Evolutionary conservation across 2,888 invertebrate genomes (phyloP).

Genomic region (Cinara cedri): DNA sequence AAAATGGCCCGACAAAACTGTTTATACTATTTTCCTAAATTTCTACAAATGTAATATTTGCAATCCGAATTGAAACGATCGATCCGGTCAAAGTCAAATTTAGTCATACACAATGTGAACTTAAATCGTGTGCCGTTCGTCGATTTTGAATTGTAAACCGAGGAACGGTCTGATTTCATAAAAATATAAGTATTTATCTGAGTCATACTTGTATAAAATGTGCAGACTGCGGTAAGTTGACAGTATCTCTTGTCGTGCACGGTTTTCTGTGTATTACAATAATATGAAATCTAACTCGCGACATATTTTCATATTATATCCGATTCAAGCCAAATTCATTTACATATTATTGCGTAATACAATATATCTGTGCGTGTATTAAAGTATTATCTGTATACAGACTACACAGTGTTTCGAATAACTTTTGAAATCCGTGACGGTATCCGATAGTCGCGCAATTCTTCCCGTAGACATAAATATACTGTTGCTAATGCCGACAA

Average conservation of each 20-base stretch:
- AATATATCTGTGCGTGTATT: background rate
- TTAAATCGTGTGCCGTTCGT: too few relatives aligned
- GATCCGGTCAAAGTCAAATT: too few relatives aligned
- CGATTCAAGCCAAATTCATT: conserved; percentile 34
- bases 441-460: background rate
- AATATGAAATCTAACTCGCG: conserved; percentile 5
- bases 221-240: background rate
- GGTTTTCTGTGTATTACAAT: background rate
- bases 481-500: too few relatives aligned
- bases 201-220: background rate
- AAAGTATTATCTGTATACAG: too few relatives aligned
- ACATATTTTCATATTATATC: conserved; percentile 20
- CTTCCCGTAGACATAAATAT: background rate
- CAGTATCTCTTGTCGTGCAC: conserved; percentile 6
- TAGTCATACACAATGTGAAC: too few relatives aligned
- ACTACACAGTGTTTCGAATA: conserved; percentile 11
- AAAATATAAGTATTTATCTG: too few relatives aligned
- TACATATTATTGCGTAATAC: conserved; percentile 29
- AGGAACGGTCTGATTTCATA: too few relatives aligned
- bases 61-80: too few relatives aligned
- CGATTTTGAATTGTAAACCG: too few relatives aligned
- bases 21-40: too few relatives aligned
- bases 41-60: too few relatives aligned
- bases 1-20: too few relatives aligned
- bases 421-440: background rate